Evolutionary conservation across 23 tunicate genomes (phyloP).

Genomic region (Phallusia fumigata): DNA sequence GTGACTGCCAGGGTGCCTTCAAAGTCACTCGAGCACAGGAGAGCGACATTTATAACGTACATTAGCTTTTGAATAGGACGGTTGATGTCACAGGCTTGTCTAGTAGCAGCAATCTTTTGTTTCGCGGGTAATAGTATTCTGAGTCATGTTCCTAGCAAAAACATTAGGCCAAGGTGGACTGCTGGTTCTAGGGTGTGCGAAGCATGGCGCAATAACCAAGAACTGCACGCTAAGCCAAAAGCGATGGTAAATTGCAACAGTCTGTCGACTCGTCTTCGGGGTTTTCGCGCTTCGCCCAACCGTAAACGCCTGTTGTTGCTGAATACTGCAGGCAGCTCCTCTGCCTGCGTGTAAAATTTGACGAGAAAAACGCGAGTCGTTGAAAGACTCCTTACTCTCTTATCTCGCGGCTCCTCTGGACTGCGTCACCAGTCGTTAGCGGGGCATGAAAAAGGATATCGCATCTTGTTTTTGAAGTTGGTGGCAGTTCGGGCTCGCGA

Average conservation of each 20-base stretch:
- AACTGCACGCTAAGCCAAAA: not conserved
- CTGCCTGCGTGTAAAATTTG: conserved; percentile 5
- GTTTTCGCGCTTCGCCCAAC: not conserved
- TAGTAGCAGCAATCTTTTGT: no score
- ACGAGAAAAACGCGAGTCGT: conserved; percentile 18
- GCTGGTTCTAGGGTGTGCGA: no score
- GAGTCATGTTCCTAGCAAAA: no score
- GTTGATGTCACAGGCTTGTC: no score
- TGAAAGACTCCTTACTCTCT: conserved; percentile 6
- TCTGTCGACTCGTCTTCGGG: not conserved
- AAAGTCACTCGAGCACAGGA: not conserved
- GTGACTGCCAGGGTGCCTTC: conserved; percentile 6
- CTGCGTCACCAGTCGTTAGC: conserved; percentile 21
- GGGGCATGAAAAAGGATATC: conserved; percentile 15
- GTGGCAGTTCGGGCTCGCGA: conserved; percentile 8
- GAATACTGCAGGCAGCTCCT: not conserved
- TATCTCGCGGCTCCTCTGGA: conserved; percentile 17
- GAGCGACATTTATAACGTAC: conserved; percentile 1
- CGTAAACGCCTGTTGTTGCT: not conserved
- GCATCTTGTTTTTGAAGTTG: conserved; percentile 12
- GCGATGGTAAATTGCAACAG: not conserved
- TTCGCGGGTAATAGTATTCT: no score
- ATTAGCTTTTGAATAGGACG: not conserved
- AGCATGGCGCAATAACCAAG: no score
- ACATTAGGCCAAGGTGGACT: no score